Base-by-base conservation (phyloP, 2,797 vertebrate genomes). In the Paedocypris micromegethes region DNA sequence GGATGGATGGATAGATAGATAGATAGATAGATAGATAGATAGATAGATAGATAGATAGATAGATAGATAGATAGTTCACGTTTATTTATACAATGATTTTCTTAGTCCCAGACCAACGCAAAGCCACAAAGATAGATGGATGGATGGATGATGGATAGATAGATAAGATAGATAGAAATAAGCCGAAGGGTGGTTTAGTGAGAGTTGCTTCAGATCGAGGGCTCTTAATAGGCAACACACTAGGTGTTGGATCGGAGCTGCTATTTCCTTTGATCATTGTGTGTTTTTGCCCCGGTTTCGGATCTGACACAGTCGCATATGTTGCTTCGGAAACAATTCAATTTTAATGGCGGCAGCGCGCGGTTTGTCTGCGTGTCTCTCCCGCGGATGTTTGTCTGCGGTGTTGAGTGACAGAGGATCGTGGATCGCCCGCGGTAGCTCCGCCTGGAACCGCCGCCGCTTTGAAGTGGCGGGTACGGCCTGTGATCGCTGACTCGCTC, bases 391-490 rank as follows among this genome's bases (percentile, higher is more conserved):
- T 71, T 75, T 75, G 71, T 67, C 45, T 9, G 68, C 4, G 7
- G 5, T 49, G 39, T 59, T 65, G 57, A 70, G 58, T 43, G 63
- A 70, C 72, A 59, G 9, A 3, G 43, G 23, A 9, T 37, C 72
- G 74, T 8, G 45, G 64, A 60, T 60, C 5, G 63, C 75, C 73
- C 68, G 9, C 59, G 69, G 58, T 57, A 64, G 37, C 68, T 67
- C 70, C 72, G 45, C 47, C 70, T 69, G 44, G 58, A 39, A 66
- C 69, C 57, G 76, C 9, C 3, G 6, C 45, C 44, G 7, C 75
- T 83, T 79, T 83, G 76, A 81, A 77, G 72, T 77, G 23, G 23
- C 23, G 23, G 23, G 23, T 23, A 23, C 23, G 23, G 70, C 59
- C 66, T 9, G n/a, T 55, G 56, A 70, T 76, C 63, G 50, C 62